A percentile compares a stretch with the other conserved stretches of the same genome.
Conservation (phyloP, 1,140 invertebrate genomes). For the Drosophila insularis region DNA sequence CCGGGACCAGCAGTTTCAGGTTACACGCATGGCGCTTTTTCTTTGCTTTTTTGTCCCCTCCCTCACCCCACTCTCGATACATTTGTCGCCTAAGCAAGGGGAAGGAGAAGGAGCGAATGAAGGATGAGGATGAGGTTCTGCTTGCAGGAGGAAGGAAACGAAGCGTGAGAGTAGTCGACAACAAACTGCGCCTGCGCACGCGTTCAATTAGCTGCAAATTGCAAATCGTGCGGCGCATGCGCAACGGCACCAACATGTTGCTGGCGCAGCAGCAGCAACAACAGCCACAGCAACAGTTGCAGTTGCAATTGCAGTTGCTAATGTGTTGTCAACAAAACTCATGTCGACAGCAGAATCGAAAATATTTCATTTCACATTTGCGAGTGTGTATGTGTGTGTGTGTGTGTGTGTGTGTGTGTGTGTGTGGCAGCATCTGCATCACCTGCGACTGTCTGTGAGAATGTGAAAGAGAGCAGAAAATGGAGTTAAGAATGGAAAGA, state of each 20-base stretch:
- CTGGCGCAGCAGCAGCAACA: constrained; percentile 34
- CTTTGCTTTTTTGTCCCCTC: not conserved
- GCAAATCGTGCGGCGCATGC: constrained; percentile 77
- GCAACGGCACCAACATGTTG: constrained; percentile 72
- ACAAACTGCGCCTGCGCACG: constrained; percentile 77
- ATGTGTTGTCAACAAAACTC: constrained; percentile 79
- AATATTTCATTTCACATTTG: constrained; percentile 80
- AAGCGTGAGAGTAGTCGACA: constrained; percentile 54
- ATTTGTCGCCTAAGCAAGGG: constrained; percentile 59
- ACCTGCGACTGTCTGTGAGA: constrained; percentile 27
- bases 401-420: too few species aligned
- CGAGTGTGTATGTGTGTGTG: not conserved
- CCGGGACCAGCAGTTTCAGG: constrained; percentile 47
- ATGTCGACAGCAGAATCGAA: constrained; percentile 79
- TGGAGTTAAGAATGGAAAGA: not conserved
- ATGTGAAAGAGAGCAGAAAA: not conserved
- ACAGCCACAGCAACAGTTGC: constrained; percentile 21
- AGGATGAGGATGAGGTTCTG: not conserved
- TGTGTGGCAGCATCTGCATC: constrained; percentile 6
- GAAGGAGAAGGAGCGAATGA: constrained; percentile 1
- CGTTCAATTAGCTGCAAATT: constrained; percentile 80
- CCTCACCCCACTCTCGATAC: constrained; percentile 10
- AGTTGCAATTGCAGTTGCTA: constrained; percentile 65
- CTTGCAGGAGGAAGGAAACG: constrained; percentile 18
- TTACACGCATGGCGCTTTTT: constrained; percentile 53